phyloP scores from a whole-genome alignment of 2,113 vertebrate species.

The Marmota flaviventris region DNA sequence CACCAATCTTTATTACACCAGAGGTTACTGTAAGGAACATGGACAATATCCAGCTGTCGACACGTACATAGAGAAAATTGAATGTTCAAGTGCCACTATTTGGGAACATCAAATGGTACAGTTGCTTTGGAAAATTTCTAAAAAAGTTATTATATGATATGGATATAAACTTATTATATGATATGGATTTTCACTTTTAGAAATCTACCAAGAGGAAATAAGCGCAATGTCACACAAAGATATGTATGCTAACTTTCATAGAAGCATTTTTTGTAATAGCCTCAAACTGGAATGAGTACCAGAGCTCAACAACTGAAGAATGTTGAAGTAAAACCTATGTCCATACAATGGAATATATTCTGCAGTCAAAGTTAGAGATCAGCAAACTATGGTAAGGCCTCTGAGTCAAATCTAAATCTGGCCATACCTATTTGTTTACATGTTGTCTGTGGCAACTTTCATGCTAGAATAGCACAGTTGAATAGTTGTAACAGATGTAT shows the following conservation, averaged over 20 bases:
- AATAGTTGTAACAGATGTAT: not conserved
- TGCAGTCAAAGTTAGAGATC: not conserved
- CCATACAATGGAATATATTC: not conserved
- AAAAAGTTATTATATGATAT: not conserved
- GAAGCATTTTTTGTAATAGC: not conserved
- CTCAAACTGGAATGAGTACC: not conserved
- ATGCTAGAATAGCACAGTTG: not conserved
- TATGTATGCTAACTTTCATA: not conserved
- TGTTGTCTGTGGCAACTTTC: not conserved
- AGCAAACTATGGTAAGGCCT: not conserved
- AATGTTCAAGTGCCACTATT: not conserved
- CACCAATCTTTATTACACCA: not conserved
- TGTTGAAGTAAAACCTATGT: not conserved
- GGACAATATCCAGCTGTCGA: not conserved
- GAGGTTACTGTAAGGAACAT: not conserved
- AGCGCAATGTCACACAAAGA: not conserved
- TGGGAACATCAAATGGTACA: not conserved
- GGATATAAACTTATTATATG: not conserved
- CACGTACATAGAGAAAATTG: not conserved
- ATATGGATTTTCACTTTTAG: not conserved
- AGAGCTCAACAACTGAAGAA: not conserved
- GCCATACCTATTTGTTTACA: not conserved
- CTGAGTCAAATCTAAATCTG: not conserved
- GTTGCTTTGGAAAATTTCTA: not conserved
- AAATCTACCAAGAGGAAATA: not conserved